A percentile compares a stretch with the other conserved stretches of the same genome.
Evolutionary conservation across 2,113 vertebrate genomes (phyloP).

Genomic region (Lagopus muta): DNA sequence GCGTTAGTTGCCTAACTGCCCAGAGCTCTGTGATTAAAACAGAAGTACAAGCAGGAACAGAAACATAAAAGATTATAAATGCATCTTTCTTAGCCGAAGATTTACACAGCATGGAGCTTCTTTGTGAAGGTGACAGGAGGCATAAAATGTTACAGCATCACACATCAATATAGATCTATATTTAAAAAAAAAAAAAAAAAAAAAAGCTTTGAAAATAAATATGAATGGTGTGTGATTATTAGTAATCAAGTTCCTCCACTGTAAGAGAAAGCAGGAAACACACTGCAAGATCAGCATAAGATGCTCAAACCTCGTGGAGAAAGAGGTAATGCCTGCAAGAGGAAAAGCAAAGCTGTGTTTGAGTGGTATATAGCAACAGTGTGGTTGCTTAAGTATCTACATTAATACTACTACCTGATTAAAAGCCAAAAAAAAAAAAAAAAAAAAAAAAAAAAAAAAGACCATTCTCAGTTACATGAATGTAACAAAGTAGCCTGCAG

Average conservation of each 20-base stretch:
- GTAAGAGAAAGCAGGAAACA: constrained; percentile 4
- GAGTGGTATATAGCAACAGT: background rate
- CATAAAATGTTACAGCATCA: background rate
- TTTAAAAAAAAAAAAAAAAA: too few species aligned
- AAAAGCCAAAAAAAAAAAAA: background rate
- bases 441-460: background rate
- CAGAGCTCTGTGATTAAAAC: background rate
- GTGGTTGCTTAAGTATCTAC: background rate
- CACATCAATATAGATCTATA: background rate
- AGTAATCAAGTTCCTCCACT: constrained; percentile 3
- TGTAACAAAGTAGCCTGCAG: background rate
- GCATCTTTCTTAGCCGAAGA: background rate
- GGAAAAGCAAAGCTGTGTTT: background rate
- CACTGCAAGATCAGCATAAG: background rate
- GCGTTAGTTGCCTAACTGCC: background rate
- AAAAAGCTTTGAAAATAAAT: background rate
- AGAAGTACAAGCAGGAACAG: background rate
- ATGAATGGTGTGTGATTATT: background rate
- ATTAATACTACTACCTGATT: background rate
- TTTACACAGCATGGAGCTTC: background rate
- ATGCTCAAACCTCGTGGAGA: background rate
- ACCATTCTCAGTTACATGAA: background rate
- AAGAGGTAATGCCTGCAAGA: background rate
- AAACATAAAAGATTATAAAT: background rate
- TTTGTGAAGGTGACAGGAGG: background rate